Evolutionary conservation across 2,113 vertebrate genomes (phyloP), one percentile per base, ranked within the genome.

Genomic region (Saccopteryx bilineata): DNA sequence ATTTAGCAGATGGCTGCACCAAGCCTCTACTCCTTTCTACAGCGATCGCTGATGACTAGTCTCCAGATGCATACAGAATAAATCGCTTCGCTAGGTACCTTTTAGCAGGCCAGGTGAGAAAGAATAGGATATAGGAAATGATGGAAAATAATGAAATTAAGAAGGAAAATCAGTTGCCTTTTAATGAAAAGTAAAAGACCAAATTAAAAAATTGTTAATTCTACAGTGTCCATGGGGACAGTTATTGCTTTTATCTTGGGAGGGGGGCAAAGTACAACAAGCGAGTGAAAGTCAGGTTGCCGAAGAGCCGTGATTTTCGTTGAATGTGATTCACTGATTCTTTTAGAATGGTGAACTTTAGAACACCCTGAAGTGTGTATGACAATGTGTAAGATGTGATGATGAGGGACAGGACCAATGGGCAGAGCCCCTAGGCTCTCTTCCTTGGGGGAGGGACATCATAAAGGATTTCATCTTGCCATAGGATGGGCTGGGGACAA

Each of bases 21-120:
- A 39, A 39, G 39, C 60, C 33, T 93, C 61, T 15, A 65, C 48
- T 90, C 89, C 90, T 71, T 74, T 76, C 58, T 68, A 83, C 80
- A 89, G 12, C 52, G 63, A 91, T 60, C 84, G 46, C 69, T 79
- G 65, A 5, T 80, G 63, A 91, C 26, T 23, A 68, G 48, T 39
- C 58, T 69, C 28, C 58, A 79, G 63, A 21, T 86, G 84, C 75
- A 90, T 9, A 50, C 7, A 84, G 33, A 80, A 83, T 94, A 84
- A 87, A 92, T 96, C 46, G 92, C 66, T 65, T 15, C 61, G 28
- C 31, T 92, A 92, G 92, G 10, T 76, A 54, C 26, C n/a, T 71
- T 80, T 71, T 80, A 39, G 39, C 18, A 84, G 15, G 9, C 26
- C 56, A 60, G 12, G 3, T 69, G 24, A 76, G 23, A 33, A 75